Percentiles rank a stretch among this genome's conserved stretches.
These are phyloP conservation scores for Labeo rohita DNA, from an alignment of 2,113 vertebrate species.

Conservation along the genomic window DNA sequence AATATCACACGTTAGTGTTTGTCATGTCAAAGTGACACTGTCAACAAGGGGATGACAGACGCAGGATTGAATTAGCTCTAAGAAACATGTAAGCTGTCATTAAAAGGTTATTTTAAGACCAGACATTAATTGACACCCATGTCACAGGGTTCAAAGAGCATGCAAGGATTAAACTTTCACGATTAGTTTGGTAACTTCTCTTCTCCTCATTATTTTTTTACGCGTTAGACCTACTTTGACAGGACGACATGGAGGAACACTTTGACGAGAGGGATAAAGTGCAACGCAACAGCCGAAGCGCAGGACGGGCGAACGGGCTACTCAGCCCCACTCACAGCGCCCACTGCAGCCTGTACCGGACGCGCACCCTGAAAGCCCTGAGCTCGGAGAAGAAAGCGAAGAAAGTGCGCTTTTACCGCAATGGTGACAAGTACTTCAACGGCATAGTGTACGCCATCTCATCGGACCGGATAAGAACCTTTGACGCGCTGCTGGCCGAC, in stretches of 20 bases:
- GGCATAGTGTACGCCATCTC: constrained; percentile 97
- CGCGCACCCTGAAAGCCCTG: constrained; percentile 94
- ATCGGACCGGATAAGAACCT: constrained; percentile 90
- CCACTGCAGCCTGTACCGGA: constrained; percentile 96
- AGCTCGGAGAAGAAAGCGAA: constrained; percentile 94
- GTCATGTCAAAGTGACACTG: constrained; percentile 46
- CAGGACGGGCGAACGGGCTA: constrained; percentile 87
- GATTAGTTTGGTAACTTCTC: neutral
- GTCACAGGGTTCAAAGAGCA: neutral
- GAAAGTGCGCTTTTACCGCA: constrained; percentile 98
- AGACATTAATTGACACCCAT: constrained; percentile 2
- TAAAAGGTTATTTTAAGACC: constrained; percentile 75
- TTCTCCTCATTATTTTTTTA: neutral
- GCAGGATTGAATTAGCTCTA: neutral
- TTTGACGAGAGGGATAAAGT: constrained; percentile 95
- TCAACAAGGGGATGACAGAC: constrained; percentile 12
- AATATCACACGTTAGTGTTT: neutral
- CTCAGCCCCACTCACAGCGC: constrained; percentile 96
- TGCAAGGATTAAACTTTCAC: neutral
- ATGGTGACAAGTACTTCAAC: constrained; percentile 96
- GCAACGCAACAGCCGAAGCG: constrained; percentile 83
- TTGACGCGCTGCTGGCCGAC: constrained; percentile 93
- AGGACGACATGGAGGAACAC: constrained; percentile 90
- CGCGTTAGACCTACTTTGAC: neutral
- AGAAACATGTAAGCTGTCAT: constrained; percentile 71